Percentiles rank a stretch among this genome's conserved stretches.
phyloP scores from a whole-genome alignment of 2,797 vertebrate species.

The Prunella strophiata region DNA sequence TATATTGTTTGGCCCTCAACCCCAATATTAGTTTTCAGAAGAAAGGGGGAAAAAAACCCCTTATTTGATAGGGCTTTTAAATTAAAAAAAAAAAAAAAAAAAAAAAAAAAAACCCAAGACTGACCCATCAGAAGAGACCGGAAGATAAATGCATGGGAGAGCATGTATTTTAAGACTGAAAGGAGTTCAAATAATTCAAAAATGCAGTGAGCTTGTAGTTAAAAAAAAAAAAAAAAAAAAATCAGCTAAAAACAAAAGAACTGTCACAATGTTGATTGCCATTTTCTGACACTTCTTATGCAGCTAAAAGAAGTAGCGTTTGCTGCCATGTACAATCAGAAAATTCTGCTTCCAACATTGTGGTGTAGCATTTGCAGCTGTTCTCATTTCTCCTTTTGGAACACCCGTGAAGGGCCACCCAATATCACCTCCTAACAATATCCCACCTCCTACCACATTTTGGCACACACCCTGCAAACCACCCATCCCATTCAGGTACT shows the following conservation, averaged over 20 bases:
- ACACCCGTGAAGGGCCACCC: neutral
- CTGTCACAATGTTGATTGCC: conserved; percentile 44
- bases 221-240: neutral
- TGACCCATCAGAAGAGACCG: conserved; percentile 33
- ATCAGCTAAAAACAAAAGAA: conserved; percentile 42
- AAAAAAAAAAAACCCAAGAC: conserved; percentile 1
- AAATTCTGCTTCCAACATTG: neutral
- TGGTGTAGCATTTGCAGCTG: neutral
- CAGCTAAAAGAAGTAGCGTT: neutral
- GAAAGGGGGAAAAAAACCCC: neutral
- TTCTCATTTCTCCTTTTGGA: neutral
- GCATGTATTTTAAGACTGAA: conserved; percentile 48
- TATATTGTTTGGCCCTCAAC: conserved; percentile 81
- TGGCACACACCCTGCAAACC: neutral
- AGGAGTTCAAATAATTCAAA: conserved; percentile 5
- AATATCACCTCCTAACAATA: neutral
- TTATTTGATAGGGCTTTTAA: conserved; percentile 71
- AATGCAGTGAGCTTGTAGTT: neutral
- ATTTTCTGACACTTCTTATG: conserved; percentile 14
- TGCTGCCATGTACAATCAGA: neutral
- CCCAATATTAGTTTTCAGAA: conserved; percentile 74
- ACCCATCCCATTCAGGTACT: neutral
- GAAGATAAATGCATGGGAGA: conserved; percentile 42
- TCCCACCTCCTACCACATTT: neutral
- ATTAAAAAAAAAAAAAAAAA: conserved; percentile 31